These are phyloP conservation scores for Megalopta genalis DNA, from an alignment of 1,140 invertebrate genomes.

Conservation along the genomic window DNA sequence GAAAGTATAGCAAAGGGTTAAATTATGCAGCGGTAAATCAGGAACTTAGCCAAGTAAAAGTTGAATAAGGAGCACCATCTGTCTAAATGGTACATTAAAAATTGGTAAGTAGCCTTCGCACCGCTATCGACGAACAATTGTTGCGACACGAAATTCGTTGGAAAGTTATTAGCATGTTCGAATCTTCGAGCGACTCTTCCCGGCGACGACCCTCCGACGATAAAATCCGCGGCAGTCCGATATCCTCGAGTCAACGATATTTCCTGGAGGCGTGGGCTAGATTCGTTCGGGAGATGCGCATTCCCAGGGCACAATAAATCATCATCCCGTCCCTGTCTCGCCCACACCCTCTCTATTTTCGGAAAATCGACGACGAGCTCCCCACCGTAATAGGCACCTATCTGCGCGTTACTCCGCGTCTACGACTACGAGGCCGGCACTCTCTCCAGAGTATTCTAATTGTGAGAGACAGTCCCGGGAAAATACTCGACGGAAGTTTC, in stretches of 20 bases:
- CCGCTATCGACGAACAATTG: no score
- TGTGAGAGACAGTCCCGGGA: constrained; percentile 77
- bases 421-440: constrained; percentile 61
- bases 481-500: constrained; percentile 78
- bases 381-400: constrained; percentile 59
- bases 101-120: no score
- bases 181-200: neutral
- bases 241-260: constrained; percentile 7
- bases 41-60: no score
- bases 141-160: neutral
- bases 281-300: constrained; percentile 9
- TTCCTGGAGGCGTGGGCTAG: neutral
- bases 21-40: no score
- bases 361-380: constrained; percentile 54
- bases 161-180: neutral
- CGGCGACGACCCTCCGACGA: neutral
- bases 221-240: constrained; percentile 8
- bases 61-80: no score
- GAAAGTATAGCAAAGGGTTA: no score
- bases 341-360: constrained; percentile 41
- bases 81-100: no score
- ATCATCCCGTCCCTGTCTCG: constrained; percentile 26
- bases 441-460: constrained; percentile 77
- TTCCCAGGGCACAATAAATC: constrained; percentile 45
- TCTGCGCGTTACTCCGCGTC: constrained; percentile 53